Base-by-base conservation (phyloP, 2,888 invertebrate species). In the Crepidodera aurea region DNA sequence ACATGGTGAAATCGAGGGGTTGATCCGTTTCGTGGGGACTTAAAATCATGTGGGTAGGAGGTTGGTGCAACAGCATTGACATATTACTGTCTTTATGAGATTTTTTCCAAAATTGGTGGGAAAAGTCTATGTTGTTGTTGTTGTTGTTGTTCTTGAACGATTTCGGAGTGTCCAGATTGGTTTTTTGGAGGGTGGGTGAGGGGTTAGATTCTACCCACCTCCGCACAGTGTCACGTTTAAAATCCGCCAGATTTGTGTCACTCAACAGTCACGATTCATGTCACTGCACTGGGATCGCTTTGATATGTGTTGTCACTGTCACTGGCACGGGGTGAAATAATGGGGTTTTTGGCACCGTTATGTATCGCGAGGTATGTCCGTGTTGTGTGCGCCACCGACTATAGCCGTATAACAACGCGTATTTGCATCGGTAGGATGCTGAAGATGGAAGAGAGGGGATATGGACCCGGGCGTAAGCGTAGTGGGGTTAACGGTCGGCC, bases 1-100 rank as follows among this genome's bases (percentile, higher is more conserved):
- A 85, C 84, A 89, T 89, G 79, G 90, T 90, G 83, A 90, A 90
- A 84, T 90, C 90, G 74, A 90, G 84, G 72, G 90, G 90, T 82
- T 89, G 89, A 79, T 86, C 86, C 60, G 80, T 60, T 77, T 82
- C 72, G 67, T 81, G 81, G 59, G 78, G 82, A 80, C 84, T 83
- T 80, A 80, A 76, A 65, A 81, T 77, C 73, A 82, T 79, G 71
- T 82, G 82, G 65, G 78, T 78, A 62, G 82, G 79, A 77, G 84
- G 84, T 73, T 86, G 86, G 51, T 77, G 77, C 79, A 87, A 84
- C 74, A 84, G 75, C 86, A 87, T 87, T 81, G 88, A 88, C 85
- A 87, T 86, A 76, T 53, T 51, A 54, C 34, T 50, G 37, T 66
- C 62, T 18, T 84, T 73, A 74, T 57, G 62, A 12, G 51, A 15